Evolutionary conservation across 2,888 invertebrate genomes (phyloP), one percentile per base, ranked within the genome.

Genomic region (Caenorhabditis sp.): DNA sequence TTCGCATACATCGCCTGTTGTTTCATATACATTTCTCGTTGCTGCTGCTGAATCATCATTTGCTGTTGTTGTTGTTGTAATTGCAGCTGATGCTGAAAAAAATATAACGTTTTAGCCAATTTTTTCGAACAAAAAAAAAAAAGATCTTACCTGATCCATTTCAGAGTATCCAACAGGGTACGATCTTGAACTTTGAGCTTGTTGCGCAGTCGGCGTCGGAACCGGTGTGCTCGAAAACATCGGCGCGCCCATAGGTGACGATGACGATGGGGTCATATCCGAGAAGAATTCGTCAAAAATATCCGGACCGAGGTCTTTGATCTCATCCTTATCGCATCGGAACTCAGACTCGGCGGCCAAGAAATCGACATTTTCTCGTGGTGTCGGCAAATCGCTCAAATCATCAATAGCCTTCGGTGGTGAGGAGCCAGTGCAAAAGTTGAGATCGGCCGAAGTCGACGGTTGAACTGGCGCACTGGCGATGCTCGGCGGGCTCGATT

Each of bases 351-450:
- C 43, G 26, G 58, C 21, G 26, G 58, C 58, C 1, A 58, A 27
- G 31, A 58, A 58, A 31, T 58, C 58, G 5, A 58, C 58, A n/a
- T 58, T 58, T 36, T 27, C 58, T n/a, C n/a, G n/a, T 2, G 58
- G 27, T 14, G 58, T 58, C 31, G 58, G 58, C 58, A 58, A 31
- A 36, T 58, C 58, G 27, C 58, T 27, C 27, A 58, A 31, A 31
- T 58, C 58, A n/a, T 58, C 58, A 36, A 26, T 58, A 10, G 36
- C 12, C 27, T 58, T 58, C 1, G 58, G 31, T 17, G 27, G 27
- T 58, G 58, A 21, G 12, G 58, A 58, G 7, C 10, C 43, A 12
- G 14, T 17, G 10, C 2, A 43, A 26, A 1, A 12, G 2, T 3
- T 20, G n/a, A n/a, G 17, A 26, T 54, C 25, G 14, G 17, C 26